These are phyloP conservation scores for Leguminivora glycinivorella DNA, from an alignment of 1,140 invertebrate genomes.

Conservation along the genomic window DNA sequence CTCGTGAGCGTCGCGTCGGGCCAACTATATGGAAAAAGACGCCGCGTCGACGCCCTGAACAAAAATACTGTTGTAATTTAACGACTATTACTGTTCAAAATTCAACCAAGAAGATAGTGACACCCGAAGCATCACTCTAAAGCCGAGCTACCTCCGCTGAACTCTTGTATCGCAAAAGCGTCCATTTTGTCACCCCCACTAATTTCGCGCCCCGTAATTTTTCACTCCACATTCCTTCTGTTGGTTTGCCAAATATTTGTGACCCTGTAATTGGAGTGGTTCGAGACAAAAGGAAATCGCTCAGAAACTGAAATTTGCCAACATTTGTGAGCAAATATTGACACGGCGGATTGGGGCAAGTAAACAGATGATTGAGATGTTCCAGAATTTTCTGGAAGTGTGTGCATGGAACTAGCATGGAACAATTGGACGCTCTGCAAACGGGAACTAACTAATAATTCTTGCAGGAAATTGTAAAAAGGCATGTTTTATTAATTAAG, in stretches of 20 bases:
- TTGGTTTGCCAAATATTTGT: slow-evolving; percentile 27
- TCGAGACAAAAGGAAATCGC: slow-evolving; percentile 24
- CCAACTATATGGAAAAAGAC: no score
- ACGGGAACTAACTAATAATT: neutral
- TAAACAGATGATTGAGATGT: slow-evolving; percentile 24
- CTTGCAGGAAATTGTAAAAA: no score
- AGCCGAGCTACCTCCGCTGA: no score
- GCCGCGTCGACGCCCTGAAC: no score
- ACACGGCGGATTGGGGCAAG: slow-evolving; percentile 13
- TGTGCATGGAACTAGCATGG: neutral
- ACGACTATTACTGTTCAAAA: no score
- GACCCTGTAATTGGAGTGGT: slow-evolving; percentile 7
- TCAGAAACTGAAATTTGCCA: slow-evolving; percentile 26
- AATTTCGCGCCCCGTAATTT: slow-evolving; percentile 15
- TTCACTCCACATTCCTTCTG: slow-evolving; percentile 9
- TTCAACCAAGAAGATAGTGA: no score
- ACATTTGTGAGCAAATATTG: slow-evolving; percentile 21
- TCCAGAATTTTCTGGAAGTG: neutral
- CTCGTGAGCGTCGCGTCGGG: no score
- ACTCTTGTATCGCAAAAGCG: neutral
- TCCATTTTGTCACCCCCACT: neutral
- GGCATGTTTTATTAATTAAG: no score
- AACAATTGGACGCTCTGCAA: neutral
- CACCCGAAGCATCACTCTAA: no score
- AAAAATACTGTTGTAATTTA: no score